phyloP scores from a whole-genome alignment of 1,140 invertebrate species.

The Atta texana region DNA sequence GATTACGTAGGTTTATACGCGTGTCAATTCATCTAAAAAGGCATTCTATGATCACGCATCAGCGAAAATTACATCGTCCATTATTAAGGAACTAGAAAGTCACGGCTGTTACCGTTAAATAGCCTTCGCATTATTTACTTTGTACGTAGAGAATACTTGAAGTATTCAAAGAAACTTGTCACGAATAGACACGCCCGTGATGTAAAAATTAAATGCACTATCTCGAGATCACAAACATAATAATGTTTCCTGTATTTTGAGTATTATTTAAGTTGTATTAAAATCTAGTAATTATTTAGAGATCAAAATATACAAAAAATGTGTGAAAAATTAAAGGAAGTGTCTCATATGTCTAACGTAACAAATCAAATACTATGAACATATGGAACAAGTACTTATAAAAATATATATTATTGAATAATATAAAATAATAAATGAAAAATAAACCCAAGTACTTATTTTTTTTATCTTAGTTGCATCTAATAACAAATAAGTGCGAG shows the following conservation, averaged over 20 bases:
- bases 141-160: neutral
- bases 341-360: neutral
- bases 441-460: neutral
- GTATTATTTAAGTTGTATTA: neutral
- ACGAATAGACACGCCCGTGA: neutral
- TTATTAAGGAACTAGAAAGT: constrained; percentile 32
- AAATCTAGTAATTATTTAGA: neutral
- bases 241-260: neutral
- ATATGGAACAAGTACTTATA: neutral
- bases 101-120: constrained; percentile 17
- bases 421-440: neutral
- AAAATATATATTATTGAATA: neutral
- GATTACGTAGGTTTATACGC: constrained; percentile 23
- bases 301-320: neutral
- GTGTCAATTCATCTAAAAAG: constrained; percentile 2
- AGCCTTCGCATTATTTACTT: neutral
- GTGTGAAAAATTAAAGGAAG: neutral
- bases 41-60: constrained; percentile 14
- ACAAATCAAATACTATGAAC: neutral
- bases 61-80: constrained; percentile 5
- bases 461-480: neutral
- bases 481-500: neutral
- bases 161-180: neutral
- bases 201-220: constrained; percentile 11
- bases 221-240: neutral